Conservation (phyloP, 2,888 invertebrate species). For the Cerceris rybyensis region DNA sequence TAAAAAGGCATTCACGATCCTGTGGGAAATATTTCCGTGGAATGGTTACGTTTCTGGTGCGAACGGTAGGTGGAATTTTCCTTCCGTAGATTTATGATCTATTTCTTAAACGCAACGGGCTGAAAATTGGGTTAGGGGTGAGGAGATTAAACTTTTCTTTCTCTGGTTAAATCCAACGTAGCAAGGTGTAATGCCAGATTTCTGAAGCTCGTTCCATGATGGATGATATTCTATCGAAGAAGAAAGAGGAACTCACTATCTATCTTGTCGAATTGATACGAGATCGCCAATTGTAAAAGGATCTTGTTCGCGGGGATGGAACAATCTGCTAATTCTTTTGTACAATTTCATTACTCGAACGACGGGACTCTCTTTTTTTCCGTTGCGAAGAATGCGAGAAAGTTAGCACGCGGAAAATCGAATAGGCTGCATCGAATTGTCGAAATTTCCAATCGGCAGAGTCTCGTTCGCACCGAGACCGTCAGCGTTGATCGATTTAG, state of each 20-base stretch:
- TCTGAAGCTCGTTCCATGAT: background rate
- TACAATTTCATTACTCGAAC: constrained; percentile 41
- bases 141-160: background rate
- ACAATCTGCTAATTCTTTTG: constrained; percentile 50
- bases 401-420: constrained; percentile 53
- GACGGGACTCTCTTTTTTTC: constrained; percentile 36
- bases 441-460: constrained; percentile 66
- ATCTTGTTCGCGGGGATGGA: constrained; percentile 28
- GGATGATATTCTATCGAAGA: too few species aligned
- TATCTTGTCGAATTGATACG: background rate
- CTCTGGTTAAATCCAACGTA: background rate
- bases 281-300: background rate
- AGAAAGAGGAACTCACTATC: background rate
- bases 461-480: constrained; percentile 52
- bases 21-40: constrained; percentile 56
- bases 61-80: constrained; percentile 4
- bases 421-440: constrained; percentile 60
- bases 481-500: constrained; percentile 66
- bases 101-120: background rate
- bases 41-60: constrained; percentile 38
- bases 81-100: background rate
- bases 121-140: background rate
- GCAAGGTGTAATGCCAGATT: background rate
- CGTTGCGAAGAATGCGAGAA: constrained; percentile 16
- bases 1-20: constrained; percentile 59